A percentile compares a stretch with the other conserved stretches of the same genome.
These are phyloP conservation scores for Agapostemon virescens DNA, from an alignment of 2,888 invertebrate genomes.

Conservation along the genomic window DNA sequence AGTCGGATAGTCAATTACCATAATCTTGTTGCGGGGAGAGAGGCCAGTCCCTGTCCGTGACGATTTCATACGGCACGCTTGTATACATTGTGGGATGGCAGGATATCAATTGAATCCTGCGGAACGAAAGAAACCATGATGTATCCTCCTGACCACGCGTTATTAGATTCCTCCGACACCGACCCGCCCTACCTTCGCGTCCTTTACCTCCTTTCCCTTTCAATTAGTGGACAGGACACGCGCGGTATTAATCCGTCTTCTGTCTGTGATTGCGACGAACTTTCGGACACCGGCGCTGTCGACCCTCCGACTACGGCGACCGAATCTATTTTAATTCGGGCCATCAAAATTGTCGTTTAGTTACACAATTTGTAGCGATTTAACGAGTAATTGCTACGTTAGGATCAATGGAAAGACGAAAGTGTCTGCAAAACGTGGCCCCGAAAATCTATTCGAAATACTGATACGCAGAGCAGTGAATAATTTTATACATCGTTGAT, in stretches of 20 bases:
- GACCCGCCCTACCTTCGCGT: not conserved
- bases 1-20: slow-evolving; percentile 79
- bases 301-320: no score
- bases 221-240: slow-evolving; percentile 60
- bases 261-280: slow-evolving; percentile 42
- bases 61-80: slow-evolving; percentile 68
- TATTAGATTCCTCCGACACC: slow-evolving; percentile 59
- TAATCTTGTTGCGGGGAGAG: slow-evolving; percentile 77
- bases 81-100: slow-evolving; percentile 58
- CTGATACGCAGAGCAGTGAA: no score
- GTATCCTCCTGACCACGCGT: slow-evolving; percentile 42
- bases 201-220: slow-evolving; percentile 53
- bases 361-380: no score
- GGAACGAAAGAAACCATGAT: slow-evolving; percentile 60
- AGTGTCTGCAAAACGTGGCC: no score
- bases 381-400: no score
- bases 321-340: no score
- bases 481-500: no score
- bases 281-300: not conserved
- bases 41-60: slow-evolving; percentile 54
- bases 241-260: slow-evolving; percentile 54
- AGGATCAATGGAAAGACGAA: no score
- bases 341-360: no score
- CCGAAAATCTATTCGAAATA: no score
- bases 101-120: slow-evolving; percentile 69